These are phyloP conservation scores for Sorex araneus DNA, from an alignment of 2,113 vertebrate species.

Conservation along the genomic window DNA sequence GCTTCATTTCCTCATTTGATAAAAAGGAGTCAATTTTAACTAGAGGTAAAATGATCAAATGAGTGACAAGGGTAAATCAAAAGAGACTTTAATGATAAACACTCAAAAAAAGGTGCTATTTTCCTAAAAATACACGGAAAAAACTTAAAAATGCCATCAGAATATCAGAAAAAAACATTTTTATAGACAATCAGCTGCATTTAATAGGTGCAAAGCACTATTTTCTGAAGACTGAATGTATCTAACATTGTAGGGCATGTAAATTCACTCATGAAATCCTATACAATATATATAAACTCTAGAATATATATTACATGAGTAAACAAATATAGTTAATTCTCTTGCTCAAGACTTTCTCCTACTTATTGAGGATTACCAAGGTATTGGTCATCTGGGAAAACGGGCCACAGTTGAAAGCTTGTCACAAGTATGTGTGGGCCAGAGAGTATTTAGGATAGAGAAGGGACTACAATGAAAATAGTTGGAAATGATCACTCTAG, in stretches of 20 bases:
- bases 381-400: too few relatives aligned
- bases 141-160: not conserved
- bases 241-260: not conserved
- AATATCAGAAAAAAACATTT: not conserved
- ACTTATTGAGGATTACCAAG: too few relatives aligned
- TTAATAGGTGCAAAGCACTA: not conserved
- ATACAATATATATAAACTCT: not conserved
- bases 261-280: not conserved
- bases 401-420: too few relatives aligned
- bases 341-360: too few relatives aligned
- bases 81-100: not conserved
- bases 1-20: not conserved
- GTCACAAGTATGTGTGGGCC: too few relatives aligned
- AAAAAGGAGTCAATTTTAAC: not conserved
- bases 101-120: not conserved
- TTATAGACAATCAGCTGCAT: not conserved
- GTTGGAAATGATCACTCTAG: too few relatives aligned
- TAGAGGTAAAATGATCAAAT: not conserved
- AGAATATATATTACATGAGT: not conserved
- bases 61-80: not conserved
- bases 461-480: too few relatives aligned
- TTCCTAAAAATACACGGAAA: not conserved
- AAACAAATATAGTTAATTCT: not conserved
- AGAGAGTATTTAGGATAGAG: too few relatives aligned
- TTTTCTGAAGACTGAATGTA: not conserved